A percentile compares a stretch with the other conserved stretches of the same genome.
Evolutionary conservation across 1,140 invertebrate genomes (phyloP).

Genomic region (Trichonephila inaurata): DNA sequence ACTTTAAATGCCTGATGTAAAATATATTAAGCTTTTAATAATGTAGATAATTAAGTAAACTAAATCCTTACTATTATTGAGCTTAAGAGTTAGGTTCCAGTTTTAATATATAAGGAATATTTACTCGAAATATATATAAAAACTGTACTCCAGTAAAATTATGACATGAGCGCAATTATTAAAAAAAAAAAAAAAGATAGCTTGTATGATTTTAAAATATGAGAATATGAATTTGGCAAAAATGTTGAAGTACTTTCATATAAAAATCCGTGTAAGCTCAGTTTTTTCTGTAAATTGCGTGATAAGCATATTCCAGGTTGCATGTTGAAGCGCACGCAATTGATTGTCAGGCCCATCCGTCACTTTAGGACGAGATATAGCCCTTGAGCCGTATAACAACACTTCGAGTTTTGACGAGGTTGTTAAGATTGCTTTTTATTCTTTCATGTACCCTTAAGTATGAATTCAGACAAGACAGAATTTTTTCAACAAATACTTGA

Average conservation of each 20-base stretch:
- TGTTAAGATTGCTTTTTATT: neutral
- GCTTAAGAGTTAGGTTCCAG: too few species aligned
- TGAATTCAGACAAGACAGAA: neutral
- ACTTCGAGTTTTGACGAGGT: conserved; percentile 14
- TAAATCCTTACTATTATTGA: too few species aligned
- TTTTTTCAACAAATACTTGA: neutral
- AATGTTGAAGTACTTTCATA: neutral
- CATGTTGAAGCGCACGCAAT: conserved; percentile 19
- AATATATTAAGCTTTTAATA: too few species aligned
- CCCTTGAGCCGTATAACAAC: neutral
- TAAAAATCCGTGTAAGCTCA: neutral
- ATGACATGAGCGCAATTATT: too few species aligned
- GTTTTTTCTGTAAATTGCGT: neutral
- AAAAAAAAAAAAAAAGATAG: neutral
- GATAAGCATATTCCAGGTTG: conserved; percentile 1
- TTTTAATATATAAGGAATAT: too few species aligned
- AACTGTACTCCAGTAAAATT: too few species aligned
- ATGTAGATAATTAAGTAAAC: too few species aligned
- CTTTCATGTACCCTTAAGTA: neutral
- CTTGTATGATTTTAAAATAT: neutral
- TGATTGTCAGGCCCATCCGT: conserved; percentile 21
- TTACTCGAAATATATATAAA: too few species aligned
- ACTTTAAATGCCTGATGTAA: too few species aligned
- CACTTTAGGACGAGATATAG: neutral
- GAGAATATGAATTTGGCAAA: neutral